These are phyloP conservation scores for Drosophila fuyamai DNA, from an alignment of 1,140 invertebrate species.

Conservation along the genomic window DNA sequence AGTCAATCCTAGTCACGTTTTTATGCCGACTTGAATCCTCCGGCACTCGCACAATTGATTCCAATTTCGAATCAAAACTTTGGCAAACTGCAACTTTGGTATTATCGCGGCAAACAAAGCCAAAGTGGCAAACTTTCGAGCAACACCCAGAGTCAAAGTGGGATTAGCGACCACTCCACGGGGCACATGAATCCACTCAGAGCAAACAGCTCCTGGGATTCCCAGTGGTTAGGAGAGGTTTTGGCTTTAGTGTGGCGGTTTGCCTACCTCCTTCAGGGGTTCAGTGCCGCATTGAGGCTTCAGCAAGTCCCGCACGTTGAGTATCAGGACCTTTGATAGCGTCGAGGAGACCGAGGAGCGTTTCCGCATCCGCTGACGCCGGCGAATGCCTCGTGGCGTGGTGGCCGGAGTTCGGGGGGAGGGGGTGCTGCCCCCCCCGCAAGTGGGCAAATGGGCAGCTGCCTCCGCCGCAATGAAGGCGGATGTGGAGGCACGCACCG, in stretches of 20 bases:
- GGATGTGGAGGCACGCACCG: constrained; percentile 28
- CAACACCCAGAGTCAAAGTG: constrained; percentile 16
- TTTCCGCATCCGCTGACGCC: constrained; percentile 66
- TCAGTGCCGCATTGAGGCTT: constrained; percentile 54
- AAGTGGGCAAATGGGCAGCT: constrained; percentile 37
- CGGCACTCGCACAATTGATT: constrained; percentile 40
- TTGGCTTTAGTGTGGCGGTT: background rate
- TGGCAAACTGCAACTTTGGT: constrained; percentile 37
- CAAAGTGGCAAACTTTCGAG: constrained; percentile 47
- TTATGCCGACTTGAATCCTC: constrained; percentile 9
- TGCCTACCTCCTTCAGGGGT: constrained; percentile 58
- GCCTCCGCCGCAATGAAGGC: constrained; percentile 35
- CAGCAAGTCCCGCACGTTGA: constrained; percentile 83
- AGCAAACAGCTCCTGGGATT: constrained; percentile 1
- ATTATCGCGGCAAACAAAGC: constrained; percentile 37
- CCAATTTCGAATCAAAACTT: constrained; percentile 39
- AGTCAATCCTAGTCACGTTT: constrained; percentile 29
- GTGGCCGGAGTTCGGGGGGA: background rate
- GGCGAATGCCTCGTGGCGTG: constrained; percentile 70
- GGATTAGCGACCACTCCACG: constrained; percentile 7
- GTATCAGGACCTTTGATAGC: constrained; percentile 81
- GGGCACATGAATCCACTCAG: background rate
- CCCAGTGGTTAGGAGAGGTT: background rate
- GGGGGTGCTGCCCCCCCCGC: too few species aligned
- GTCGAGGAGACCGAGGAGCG: constrained; percentile 82